A percentile compares a stretch with the other conserved stretches of the same genome.
These are phyloP conservation scores for Halictus rubicundus DNA, from an alignment of 1,140 invertebrate species.

Conservation along the genomic window DNA sequence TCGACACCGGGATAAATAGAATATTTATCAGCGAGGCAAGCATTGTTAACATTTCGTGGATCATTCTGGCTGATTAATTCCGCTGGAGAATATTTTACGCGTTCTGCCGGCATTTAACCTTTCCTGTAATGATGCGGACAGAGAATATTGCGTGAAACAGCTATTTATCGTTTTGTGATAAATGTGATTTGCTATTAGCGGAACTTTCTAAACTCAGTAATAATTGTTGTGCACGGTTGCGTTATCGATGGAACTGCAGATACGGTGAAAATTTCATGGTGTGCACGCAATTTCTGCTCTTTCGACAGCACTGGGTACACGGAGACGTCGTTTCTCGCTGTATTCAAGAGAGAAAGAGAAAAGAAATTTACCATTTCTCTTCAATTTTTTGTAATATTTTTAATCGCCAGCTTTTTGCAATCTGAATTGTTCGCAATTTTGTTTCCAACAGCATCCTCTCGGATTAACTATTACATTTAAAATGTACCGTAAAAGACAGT, in stretches of 20 bases:
- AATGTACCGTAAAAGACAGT: too few relatives aligned
- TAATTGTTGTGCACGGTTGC: neutral
- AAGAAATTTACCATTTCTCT: too few relatives aligned
- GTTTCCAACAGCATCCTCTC: too few relatives aligned
- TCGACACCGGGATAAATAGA: neutral
- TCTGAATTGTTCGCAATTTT: too few relatives aligned
- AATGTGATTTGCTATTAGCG: neutral
- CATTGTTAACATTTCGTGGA: conserved; percentile 2
- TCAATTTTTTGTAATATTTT: too few relatives aligned
- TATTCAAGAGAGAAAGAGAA: too few relatives aligned
- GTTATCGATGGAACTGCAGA: neutral
- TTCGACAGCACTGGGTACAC: too few relatives aligned
- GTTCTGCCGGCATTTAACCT: conserved; percentile 3
- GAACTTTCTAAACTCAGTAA: neutral
- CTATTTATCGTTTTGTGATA: neutral
- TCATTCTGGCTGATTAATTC: neutral
- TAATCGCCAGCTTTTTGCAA: too few relatives aligned
- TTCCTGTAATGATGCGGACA: neutral
- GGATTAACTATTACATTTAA: too few relatives aligned
- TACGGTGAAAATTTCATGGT: neutral
- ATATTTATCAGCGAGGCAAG: neutral
- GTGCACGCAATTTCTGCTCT: neutral
- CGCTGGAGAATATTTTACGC: neutral
- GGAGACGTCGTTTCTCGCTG: too few relatives aligned
- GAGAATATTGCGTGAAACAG: neutral